These are phyloP conservation scores for Notothenia rossii DNA, from an alignment of 2,113 vertebrate species.

Conservation along the genomic window DNA sequence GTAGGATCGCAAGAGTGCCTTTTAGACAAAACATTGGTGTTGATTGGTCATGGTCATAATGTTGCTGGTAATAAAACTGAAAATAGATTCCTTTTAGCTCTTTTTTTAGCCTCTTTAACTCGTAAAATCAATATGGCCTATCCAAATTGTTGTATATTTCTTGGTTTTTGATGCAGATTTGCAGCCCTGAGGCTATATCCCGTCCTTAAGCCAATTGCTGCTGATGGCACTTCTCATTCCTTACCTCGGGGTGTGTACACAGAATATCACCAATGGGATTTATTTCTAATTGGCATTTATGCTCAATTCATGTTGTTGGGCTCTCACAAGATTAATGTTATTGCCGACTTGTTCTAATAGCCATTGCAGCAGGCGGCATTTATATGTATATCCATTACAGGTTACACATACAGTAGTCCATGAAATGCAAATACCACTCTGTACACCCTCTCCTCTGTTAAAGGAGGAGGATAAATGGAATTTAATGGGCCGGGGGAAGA, in stretches of 20 bases:
- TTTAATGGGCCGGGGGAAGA: constrained; percentile 31
- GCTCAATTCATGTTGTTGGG: constrained; percentile 39
- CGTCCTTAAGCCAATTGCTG: constrained; percentile 20
- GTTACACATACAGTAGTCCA: constrained; percentile 24
- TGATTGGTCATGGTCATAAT: background rate
- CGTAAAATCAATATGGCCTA: constrained; percentile 8
- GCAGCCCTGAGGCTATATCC: background rate
- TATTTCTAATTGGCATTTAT: constrained; percentile 39
- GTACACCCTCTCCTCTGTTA: background rate
- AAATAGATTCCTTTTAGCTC: background rate
- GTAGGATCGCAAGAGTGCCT: background rate
- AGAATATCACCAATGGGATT: constrained; percentile 29
- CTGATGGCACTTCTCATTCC: constrained; percentile 31
- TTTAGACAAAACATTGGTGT: background rate
- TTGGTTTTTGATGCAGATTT: constrained; percentile 31
- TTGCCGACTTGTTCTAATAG: constrained; percentile 24
- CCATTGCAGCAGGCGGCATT: constrained; percentile 12
- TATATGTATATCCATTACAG: constrained; percentile 25
- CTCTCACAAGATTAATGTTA: constrained; percentile 22
- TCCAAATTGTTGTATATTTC: background rate
- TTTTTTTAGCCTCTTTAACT: constrained; percentile 9
- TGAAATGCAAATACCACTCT: constrained; percentile 23
- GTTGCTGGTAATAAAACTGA: background rate
- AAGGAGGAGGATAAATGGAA: constrained; percentile 7
- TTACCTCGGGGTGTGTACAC: constrained; percentile 11